These are phyloP conservation scores for Hypercompe scribonia DNA, from an alignment of 2,888 invertebrate species.

Conservation along the genomic window DNA sequence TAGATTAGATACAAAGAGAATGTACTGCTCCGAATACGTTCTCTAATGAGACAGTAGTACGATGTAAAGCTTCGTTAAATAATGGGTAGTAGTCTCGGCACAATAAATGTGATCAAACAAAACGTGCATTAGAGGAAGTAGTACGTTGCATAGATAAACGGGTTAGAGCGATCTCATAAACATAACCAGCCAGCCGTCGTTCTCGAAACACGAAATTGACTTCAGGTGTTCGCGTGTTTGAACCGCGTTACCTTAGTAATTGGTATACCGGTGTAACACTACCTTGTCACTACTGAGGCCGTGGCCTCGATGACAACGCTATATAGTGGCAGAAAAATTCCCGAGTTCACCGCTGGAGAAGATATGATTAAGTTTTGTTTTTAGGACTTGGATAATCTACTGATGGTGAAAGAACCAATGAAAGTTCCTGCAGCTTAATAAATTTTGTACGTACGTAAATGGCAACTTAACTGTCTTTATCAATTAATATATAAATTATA, in stretches of 20 bases:
- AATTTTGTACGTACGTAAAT: neutral
- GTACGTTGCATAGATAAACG: constrained; percentile 80
- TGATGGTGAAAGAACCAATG: neutral
- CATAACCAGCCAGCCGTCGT: constrained; percentile 66
- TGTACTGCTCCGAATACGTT: constrained; percentile 67
- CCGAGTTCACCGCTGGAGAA: constrained; percentile 46
- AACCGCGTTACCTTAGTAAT: constrained; percentile 79
- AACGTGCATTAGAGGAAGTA: constrained; percentile 78
- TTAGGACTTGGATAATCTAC: neutral
- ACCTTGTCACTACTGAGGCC: constrained; percentile 43
- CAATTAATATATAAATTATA: neutral
- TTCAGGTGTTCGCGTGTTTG: constrained; percentile 71
- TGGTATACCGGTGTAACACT: constrained; percentile 71
- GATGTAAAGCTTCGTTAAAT: constrained; percentile 70
- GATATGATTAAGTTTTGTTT: constrained; percentile 27
- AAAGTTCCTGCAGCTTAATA: neutral
- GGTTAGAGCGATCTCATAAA: constrained; percentile 70
- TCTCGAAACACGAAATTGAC: constrained; percentile 74
- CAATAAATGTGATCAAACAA: constrained; percentile 82
- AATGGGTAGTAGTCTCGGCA: constrained; percentile 68
- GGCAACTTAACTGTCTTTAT: no score
- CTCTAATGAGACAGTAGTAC: constrained; percentile 75
- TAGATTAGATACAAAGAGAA: constrained; percentile 64
- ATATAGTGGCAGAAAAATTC: constrained; percentile 31
- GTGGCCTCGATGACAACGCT: constrained; percentile 28